phyloP scores from a whole-genome alignment of 1,140 invertebrate genomes.

The Drosophila miranda region DNA sequence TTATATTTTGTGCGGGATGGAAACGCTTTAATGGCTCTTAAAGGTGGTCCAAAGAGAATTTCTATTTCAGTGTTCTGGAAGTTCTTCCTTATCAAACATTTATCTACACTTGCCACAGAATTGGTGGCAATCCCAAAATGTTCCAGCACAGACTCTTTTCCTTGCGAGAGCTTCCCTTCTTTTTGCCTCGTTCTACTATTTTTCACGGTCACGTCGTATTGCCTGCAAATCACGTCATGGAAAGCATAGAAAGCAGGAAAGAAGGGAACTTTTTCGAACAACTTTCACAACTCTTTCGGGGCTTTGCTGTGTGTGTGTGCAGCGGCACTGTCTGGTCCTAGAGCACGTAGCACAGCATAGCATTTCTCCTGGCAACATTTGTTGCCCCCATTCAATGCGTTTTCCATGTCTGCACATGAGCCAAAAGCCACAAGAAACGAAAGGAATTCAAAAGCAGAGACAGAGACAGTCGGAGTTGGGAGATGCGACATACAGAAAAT shows the following conservation, averaged over 20 bases:
- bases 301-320: conserved; percentile 3
- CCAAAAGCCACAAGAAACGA: conserved; percentile 44
- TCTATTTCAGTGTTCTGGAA: too few species aligned
- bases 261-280: conserved; percentile 35
- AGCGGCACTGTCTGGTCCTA: conserved; percentile 15
- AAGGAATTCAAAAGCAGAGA: neutral
- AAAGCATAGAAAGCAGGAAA: conserved; percentile 17
- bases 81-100: neutral
- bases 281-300: conserved; percentile 58
- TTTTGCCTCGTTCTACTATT: conserved; percentile 41
- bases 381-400: conserved; percentile 59
- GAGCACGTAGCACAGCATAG: conserved; percentile 58
- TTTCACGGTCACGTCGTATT: conserved; percentile 73
- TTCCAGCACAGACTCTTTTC: conserved; percentile 4
- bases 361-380: conserved; percentile 55
- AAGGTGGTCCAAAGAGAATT: too few species aligned
- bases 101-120: conserved; percentile 23
- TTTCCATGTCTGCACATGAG: conserved; percentile 60
- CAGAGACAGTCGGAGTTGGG: conserved; percentile 2
- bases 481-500: conserved; percentile 57
- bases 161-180: conserved; percentile 3
- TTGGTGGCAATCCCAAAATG: conserved; percentile 21
- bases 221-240: conserved; percentile 69
- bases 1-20: neutral
- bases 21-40: neutral